Evolutionary conservation across 2,888 invertebrate species (phyloP).

Genomic region (Merodon equestris): DNA sequence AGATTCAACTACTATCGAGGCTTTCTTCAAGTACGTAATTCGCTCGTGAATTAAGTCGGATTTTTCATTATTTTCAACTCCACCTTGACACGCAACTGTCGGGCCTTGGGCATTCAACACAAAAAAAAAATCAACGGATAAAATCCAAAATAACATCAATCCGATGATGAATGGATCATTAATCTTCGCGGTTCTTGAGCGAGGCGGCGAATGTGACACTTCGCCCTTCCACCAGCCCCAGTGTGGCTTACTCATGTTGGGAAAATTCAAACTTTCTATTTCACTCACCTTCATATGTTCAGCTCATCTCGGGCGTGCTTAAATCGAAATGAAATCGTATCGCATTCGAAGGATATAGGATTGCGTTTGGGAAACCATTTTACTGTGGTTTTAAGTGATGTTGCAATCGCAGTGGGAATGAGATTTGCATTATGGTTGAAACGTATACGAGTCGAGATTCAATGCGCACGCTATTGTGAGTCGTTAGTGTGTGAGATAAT

Average conservation of each 20-base stretch:
- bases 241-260: neutral
- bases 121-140: no score
- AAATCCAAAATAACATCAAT: neutral
- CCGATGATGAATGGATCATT: neutral
- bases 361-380: constrained; percentile 11
- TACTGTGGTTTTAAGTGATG: constrained; percentile 15
- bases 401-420: constrained; percentile 37
- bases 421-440: constrained; percentile 1
- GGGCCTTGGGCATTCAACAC: neutral
- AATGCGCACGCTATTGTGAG: constrained; percentile 1
- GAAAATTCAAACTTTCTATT: constrained; percentile 13
- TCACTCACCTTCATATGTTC: constrained; percentile 10
- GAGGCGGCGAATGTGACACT: no score
- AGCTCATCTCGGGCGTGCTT: constrained; percentile 18
- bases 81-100: constrained; percentile 10
- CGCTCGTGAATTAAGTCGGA: no score
- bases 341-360: constrained; percentile 17
- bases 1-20: neutral
- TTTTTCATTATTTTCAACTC: neutral
- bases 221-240: no score
- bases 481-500: constrained; percentile 48
- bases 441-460: neutral
- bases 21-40: constrained; percentile 4
- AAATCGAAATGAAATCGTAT: constrained; percentile 22
- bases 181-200: no score